These are phyloP conservation scores for Neodon shergylaensis DNA, from an alignment of 2,113 vertebrate species.

Conservation along the genomic window DNA sequence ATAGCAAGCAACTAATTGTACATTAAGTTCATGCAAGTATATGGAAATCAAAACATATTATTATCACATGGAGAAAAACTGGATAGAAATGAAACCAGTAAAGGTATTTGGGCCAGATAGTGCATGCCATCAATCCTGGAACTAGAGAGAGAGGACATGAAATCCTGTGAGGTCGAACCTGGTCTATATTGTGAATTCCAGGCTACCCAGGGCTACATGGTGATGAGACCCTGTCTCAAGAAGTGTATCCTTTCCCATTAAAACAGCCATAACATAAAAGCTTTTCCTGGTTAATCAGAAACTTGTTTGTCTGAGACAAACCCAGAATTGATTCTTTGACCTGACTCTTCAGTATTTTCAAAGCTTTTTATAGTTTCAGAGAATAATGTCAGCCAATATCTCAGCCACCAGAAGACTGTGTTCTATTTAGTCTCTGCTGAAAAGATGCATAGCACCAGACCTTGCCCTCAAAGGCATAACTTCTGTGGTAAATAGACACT, in stretches of 20 bases:
- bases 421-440: not conserved
- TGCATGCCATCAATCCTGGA: too few relatives aligned
- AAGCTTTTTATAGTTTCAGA: conserved; percentile 26
- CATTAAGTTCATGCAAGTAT: not conserved
- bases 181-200: not conserved
- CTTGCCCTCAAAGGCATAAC: not conserved
- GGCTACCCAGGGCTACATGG: not conserved
- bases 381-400: not conserved
- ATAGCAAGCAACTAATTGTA: not conserved
- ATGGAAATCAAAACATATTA: not conserved
- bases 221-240: not conserved
- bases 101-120: not conserved
- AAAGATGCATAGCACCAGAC: not conserved
- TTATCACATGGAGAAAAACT: not conserved
- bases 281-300: conserved; percentile 33
- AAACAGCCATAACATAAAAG: not conserved
- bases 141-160: not conserved
- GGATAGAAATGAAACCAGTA: conserved; percentile 14
- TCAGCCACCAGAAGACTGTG: not conserved
- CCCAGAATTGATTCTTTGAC: not conserved
- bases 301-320: not conserved
- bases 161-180: not conserved
- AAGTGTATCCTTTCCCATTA: not conserved
- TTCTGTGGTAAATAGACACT: not conserved
- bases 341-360: not conserved